Evolutionary conservation across 2,888 invertebrate genomes (phyloP).

Genomic region (Liposcelis brunnea): DNA sequence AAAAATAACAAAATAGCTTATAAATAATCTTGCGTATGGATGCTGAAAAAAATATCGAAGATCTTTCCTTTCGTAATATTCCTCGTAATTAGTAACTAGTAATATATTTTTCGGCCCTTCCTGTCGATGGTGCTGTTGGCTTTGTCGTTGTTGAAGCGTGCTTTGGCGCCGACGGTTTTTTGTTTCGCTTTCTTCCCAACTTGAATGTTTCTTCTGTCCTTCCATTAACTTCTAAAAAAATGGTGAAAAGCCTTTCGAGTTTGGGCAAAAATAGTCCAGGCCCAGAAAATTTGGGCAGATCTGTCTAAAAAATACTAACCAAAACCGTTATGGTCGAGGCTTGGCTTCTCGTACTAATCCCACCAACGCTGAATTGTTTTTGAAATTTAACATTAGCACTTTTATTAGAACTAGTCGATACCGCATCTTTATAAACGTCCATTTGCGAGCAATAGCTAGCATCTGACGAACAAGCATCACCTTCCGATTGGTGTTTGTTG

Average conservation of each 20-base stretch:
- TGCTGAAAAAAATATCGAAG: conserved; percentile 32
- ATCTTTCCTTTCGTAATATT: conserved; percentile 27
- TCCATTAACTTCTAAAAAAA: background rate
- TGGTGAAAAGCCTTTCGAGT: background rate
- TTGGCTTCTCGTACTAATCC: no score
- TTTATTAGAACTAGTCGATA: no score
- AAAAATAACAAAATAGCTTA: conserved; percentile 30
- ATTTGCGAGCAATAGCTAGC: no score
- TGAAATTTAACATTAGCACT: no score
- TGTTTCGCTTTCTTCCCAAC: conserved; percentile 1
- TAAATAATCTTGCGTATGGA: conserved; percentile 29
- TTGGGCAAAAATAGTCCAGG: no score
- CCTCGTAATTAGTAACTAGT: conserved; percentile 7
- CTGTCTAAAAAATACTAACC: no score
- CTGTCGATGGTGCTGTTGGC: background rate
- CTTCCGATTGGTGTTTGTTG: no score
- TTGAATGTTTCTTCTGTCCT: background rate
- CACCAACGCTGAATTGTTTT: no score
- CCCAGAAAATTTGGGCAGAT: no score
- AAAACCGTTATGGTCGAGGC: no score
- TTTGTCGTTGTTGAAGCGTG: background rate
- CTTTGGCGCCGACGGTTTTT: background rate
- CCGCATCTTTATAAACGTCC: no score
- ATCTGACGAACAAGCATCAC: no score
- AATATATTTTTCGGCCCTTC: background rate